Base-by-base conservation (phyloP, 2,888 invertebrate genomes). In the Matsumyia berberina region DNA sequence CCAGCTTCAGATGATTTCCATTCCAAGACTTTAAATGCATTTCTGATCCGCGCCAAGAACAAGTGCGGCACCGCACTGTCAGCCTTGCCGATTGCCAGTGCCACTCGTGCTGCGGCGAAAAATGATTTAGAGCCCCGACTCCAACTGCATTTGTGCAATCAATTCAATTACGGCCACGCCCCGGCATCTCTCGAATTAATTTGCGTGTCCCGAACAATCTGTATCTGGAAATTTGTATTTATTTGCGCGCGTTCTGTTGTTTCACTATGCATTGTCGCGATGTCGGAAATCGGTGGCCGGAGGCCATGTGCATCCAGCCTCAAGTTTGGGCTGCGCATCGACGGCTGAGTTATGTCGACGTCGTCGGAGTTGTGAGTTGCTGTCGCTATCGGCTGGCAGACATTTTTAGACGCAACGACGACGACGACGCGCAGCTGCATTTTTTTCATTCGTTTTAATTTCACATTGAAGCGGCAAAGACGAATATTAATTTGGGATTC, bases 141-240 rank as follows among this genome's bases (percentile, higher is more conserved):
- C 37, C 85, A 70, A 76, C 80, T 80, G 24, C 79, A 66, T 85
- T 85, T 80, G 85, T 80, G 85, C 80, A 85, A 80, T 85, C 80
- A 79, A 85, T 85, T 85, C 85, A 85, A 85, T 80, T 85, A 74
- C 76, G 46, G 74, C 29, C 85, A 85, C 85, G 80, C 85, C 85
- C 73, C 79, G 19, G 80, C 70, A 80, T 80, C 74, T 80, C 46
- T 60, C 69, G 85, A 78, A 83, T 83, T 83, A 83, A 83, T 83
- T 83, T 83, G 83, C 83, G 82, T 83, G 72, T 62, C 53, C 62
- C 55, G 19, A 57, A 69, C 78, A 77, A 82, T 82, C 82, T 72
- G 58, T 82, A 82, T 62, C 67, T 78, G 70, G 12, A 31, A 78
- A 62, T 5, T 19, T 73, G 46, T 57, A 60, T 73, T 62, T 67